Percentiles rank a stretch among this genome's conserved stretches.
These are phyloP conservation scores for Calameuta idolon DNA, from an alignment of 2,888 invertebrate species.

Conservation along the genomic window DNA sequence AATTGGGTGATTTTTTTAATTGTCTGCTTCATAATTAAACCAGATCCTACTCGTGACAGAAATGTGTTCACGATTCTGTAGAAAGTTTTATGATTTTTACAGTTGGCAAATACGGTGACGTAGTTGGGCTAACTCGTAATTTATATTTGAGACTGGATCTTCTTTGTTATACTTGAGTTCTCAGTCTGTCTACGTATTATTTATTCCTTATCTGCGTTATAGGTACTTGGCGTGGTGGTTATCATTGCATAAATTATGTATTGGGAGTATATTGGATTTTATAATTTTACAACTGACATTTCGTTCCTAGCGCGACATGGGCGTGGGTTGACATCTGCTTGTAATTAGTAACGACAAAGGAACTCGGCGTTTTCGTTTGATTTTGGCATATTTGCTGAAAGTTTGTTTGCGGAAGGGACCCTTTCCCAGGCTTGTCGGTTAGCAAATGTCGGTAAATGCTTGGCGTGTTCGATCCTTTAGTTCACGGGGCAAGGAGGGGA, in stretches of 20 bases:
- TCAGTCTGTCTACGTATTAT: background rate
- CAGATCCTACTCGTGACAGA: background rate
- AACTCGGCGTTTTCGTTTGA: constrained; percentile 20
- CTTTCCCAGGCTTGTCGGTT: background rate
- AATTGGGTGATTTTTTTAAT: background rate
- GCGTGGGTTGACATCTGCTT: constrained; percentile 14
- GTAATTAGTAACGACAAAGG: constrained; percentile 33
- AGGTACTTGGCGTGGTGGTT: background rate
- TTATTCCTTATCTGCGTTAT: background rate
- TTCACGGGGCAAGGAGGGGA: background rate
- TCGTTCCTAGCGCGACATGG: background rate
- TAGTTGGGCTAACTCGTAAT: background rate
- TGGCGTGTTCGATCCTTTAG: background rate
- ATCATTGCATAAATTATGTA: background rate
- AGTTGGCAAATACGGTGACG: background rate
- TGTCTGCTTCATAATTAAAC: background rate
- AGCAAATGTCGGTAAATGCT: background rate
- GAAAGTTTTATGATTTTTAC: background rate
- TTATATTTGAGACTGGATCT: background rate
- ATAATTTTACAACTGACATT: background rate
- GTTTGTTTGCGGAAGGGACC: background rate
- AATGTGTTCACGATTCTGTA: background rate
- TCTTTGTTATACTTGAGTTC: background rate
- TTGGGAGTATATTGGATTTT: background rate
- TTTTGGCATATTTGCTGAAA: background rate